phyloP scores from a whole-genome alignment of 2,888 invertebrate species.

The Gari tellinella region DNA sequence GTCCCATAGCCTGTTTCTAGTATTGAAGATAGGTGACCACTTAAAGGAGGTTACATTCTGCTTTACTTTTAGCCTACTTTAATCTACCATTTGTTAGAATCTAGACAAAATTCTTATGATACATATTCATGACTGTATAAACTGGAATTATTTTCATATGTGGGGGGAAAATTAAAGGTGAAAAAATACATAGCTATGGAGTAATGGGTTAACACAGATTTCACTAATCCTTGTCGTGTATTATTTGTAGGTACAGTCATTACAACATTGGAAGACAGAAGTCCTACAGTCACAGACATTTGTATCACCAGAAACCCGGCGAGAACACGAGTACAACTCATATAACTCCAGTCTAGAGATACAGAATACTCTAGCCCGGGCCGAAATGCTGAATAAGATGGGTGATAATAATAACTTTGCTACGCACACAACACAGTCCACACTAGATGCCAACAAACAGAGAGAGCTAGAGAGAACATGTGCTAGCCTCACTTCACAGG shows the following conservation, averaged over 20 bases:
- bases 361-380: slow-evolving; percentile 67
- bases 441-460: slow-evolving; percentile 67
- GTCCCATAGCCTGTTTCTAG: too few species aligned
- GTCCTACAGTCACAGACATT: slow-evolving; percentile 68
- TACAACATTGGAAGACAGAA: slow-evolving; percentile 77
- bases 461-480: slow-evolving; percentile 77
- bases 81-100: too few species aligned
- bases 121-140: too few species aligned
- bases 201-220: too few species aligned
- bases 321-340: slow-evolving; percentile 65
- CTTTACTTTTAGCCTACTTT: too few species aligned
- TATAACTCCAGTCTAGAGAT: slow-evolving; percentile 70
- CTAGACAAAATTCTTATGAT: too few species aligned
- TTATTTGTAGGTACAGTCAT: slow-evolving; percentile 72
- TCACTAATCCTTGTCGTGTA: too few species aligned
- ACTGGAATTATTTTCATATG: too few species aligned
- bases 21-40: too few species aligned
- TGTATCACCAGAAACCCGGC: slow-evolving; percentile 56
- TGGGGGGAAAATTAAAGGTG: too few species aligned
- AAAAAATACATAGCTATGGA: too few species aligned
- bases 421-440: slow-evolving; percentile 30
- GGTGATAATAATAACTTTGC: slow-evolving; percentile 27
- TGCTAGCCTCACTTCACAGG: slow-evolving; percentile 79
- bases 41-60: too few species aligned
- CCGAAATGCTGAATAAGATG: slow-evolving; percentile 60